Evolutionary conservation across 2,888 invertebrate genomes (phyloP).

Genomic region (Anorthoa munda): DNA sequence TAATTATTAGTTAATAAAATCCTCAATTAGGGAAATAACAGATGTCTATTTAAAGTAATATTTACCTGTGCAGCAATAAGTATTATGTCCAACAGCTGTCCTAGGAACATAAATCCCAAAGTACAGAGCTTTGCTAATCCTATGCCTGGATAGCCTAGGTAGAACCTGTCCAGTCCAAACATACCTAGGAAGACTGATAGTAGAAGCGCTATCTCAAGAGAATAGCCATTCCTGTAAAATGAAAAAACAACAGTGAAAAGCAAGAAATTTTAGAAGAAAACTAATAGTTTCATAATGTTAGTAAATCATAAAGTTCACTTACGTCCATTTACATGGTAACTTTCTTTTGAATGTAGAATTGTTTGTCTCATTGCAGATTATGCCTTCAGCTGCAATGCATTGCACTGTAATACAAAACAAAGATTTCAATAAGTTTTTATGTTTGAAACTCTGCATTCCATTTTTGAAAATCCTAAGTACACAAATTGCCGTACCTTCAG

Average conservation of each 20-base stretch:
- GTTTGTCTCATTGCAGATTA: conserved; percentile 95
- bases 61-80: conserved; percentile 96
- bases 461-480: not conserved
- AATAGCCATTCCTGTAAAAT: conserved; percentile 96
- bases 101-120: conserved; percentile 98
- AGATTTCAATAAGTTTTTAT: not conserved
- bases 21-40: not conserved
- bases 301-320: conserved; percentile 85
- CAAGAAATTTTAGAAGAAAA: not conserved
- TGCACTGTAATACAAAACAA: conserved; percentile 90
- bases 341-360: conserved; percentile 95
- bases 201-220: conserved; percentile 97
- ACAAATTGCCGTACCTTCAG: conserved; percentile 92
- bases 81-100: conserved; percentile 98
- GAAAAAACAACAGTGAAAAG: conserved; percentile 8
- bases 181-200: conserved; percentile 99
- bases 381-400: conserved; percentile 95
- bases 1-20: not conserved
- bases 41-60: not conserved
- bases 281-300: not conserved
- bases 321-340: conserved; percentile 98
- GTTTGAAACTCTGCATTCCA: not conserved
- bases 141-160: conserved; percentile 99
- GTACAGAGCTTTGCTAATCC: conserved; percentile 98
- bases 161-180: conserved; percentile 99